Base-by-base conservation (phyloP, 2,888 invertebrate genomes). In the Shargacucullia verbasci region DNA sequence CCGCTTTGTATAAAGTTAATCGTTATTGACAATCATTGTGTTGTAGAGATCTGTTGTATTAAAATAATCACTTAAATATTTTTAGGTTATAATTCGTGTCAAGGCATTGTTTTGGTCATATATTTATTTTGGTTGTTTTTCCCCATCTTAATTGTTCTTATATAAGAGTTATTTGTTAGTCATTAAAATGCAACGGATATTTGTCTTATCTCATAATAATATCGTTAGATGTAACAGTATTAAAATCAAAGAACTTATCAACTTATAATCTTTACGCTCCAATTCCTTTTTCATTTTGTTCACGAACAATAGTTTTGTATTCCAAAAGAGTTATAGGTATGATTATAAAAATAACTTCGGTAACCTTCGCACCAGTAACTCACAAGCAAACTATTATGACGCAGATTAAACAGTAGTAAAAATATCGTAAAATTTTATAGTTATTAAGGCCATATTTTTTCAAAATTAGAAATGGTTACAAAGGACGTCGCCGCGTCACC, bases 361-460 rank as follows among this genome's bases (percentile, higher is more conserved):
- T 71, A 73, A 77, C 79, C 78, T 78, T 80, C 76, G 68, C 76
- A 74, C 78, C 84, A 80, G 83, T 86, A 87, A 84, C 80, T 88
- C 85, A 86, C 85, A 80, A 77, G 76, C 71, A 73, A 77, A 75
- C 84, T 83, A 84, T 90, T 87, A 86, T 83, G 76, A 82, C 78
- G 78, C 85, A 91, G 90, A 91, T 92, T 92, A 92, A 92, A 92
- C 88, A 89, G 91, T 90, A 90, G 89, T 93, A 92, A 93, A 92
- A 81, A 88, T 62, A 60, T 87, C 88, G 85, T 93, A 84, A 92
- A 92, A 84, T 86, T 89, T 90, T 89, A 91, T 90, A 82, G 85
- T 83, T 87, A 86, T 86, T 82, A 83, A 80, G 83, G 83, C 80
- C 80, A 88, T 89, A 89, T 88, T 89, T 89, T 86, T 84, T 82